A percentile compares a stretch with the other conserved stretches of the same genome.
phyloP scores from a whole-genome alignment of 2,113 vertebrate species.

The Colius striatus region DNA sequence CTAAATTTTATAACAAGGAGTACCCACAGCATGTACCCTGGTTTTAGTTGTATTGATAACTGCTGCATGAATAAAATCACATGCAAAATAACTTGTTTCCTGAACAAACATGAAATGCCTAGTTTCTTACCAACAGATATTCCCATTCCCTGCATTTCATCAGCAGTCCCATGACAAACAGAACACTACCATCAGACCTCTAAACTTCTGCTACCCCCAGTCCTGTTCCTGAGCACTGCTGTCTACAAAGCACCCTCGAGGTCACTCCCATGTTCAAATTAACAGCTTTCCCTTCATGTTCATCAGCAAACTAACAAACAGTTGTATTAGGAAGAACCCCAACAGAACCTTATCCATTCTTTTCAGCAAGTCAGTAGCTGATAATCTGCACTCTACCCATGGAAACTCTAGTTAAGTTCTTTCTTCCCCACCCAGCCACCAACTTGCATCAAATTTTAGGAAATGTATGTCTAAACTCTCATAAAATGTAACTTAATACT shows the following conservation, averaged over 20 bases:
- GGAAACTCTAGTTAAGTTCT: background rate
- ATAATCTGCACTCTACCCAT: background rate
- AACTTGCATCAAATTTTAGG: background rate
- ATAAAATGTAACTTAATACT: background rate
- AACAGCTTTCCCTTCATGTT: background rate
- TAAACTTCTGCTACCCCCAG: background rate
- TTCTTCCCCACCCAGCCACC: background rate
- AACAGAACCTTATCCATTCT: background rate
- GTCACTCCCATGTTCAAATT: background rate
- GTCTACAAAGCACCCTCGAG: background rate
- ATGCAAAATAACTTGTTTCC: background rate
- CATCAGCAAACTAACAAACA: background rate
- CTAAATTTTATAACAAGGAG: background rate
- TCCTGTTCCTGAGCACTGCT: background rate
- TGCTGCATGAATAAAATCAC: background rate
- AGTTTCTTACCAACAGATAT: background rate
- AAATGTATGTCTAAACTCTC: background rate
- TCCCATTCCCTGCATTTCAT: background rate
- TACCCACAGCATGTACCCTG: background rate
- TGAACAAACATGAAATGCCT: background rate
- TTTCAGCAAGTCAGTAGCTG: background rate
- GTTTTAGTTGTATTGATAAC: background rate
- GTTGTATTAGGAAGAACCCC: background rate
- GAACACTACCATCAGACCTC: rapidly evolving
- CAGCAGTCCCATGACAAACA: background rate